A percentile compares a stretch with the other conserved stretches of the same genome.
phyloP scores from a whole-genome alignment of 2,888 invertebrate species.

The Trissolcus japonicus region DNA sequence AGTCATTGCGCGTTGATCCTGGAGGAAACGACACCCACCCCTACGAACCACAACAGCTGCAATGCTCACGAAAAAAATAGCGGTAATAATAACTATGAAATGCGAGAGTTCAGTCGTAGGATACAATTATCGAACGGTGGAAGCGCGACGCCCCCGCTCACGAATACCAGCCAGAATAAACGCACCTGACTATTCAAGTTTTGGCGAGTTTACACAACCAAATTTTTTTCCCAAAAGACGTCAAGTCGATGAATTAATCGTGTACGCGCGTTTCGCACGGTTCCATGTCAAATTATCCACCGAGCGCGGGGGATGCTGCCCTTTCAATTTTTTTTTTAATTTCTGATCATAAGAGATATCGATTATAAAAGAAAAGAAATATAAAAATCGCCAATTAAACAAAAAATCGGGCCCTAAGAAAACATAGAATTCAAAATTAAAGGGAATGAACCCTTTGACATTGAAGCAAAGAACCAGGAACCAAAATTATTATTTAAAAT shows the following conservation, averaged over 20 bases:
- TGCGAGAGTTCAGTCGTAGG: slow-evolving; percentile 82
- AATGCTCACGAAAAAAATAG: slow-evolving; percentile 80
- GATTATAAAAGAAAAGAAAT: no score
- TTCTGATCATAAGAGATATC: neutral
- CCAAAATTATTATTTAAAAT: no score
- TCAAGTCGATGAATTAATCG: no score
- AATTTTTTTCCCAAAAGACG: slow-evolving; percentile 59
- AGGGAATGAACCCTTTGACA: no score
- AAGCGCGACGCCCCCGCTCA: slow-evolving; percentile 77
- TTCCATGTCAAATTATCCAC: slow-evolving; percentile 21
- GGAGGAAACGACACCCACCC: slow-evolving; percentile 75
- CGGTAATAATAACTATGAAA: slow-evolving; percentile 88
- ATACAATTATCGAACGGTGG: slow-evolving; percentile 71
- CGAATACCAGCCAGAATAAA: slow-evolving; percentile 75
- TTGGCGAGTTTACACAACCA: slow-evolving; percentile 72
- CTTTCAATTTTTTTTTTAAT: slow-evolving; percentile 3
- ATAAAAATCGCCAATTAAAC: no score
- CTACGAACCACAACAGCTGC: slow-evolving; percentile 68
- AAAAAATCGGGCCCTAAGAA: no score
- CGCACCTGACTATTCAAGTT: slow-evolving; percentile 75
- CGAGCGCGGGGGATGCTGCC: slow-evolving; percentile 40
- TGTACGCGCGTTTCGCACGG: slow-evolving; percentile 53
- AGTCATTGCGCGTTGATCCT: slow-evolving; percentile 79
- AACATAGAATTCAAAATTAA: no score
- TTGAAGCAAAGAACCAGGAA: no score